Conservation (phyloP, 2,888 invertebrate species). For the Habrosyne pyritoides region DNA sequence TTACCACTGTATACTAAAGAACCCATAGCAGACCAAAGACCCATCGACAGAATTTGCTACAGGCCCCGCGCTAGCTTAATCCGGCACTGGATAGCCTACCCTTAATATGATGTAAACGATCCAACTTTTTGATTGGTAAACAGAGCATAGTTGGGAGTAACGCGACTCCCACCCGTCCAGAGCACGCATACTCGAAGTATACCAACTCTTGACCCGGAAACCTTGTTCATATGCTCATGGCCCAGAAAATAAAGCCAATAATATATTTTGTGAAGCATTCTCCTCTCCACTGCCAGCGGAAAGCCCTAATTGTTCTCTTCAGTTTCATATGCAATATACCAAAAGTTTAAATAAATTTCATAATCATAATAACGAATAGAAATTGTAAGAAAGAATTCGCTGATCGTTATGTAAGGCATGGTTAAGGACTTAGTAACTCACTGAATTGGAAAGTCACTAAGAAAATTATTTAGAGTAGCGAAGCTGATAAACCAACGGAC, state of each 20-base stretch:
- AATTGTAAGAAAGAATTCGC: no score
- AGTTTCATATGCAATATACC: conserved; percentile 19
- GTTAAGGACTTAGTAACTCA: no score
- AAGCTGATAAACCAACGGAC: no score
- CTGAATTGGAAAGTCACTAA: no score
- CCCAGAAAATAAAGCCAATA: conserved; percentile 50
- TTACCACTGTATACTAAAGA: no score
- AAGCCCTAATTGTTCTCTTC: conserved; percentile 34
- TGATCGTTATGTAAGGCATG: no score
- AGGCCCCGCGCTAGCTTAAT: no score
- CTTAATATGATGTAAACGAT: background rate
- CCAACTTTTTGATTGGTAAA: conserved; percentile 36
- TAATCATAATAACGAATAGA: background rate
- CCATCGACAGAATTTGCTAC: no score
- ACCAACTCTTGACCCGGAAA: conserved; percentile 61
- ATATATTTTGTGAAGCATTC: conserved; percentile 42
- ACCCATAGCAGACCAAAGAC: no score
- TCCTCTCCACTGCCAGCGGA: conserved; percentile 16
- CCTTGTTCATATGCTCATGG: conserved; percentile 46
- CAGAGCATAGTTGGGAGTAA: conserved; percentile 19
- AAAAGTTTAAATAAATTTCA: background rate
- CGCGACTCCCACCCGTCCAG: background rate
- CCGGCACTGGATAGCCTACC: no score
- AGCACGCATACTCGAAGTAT: conserved; percentile 30
- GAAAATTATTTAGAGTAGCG: no score